Base-by-base conservation (phyloP, 2,888 invertebrate genomes). In the Eurytoma californica region DNA sequence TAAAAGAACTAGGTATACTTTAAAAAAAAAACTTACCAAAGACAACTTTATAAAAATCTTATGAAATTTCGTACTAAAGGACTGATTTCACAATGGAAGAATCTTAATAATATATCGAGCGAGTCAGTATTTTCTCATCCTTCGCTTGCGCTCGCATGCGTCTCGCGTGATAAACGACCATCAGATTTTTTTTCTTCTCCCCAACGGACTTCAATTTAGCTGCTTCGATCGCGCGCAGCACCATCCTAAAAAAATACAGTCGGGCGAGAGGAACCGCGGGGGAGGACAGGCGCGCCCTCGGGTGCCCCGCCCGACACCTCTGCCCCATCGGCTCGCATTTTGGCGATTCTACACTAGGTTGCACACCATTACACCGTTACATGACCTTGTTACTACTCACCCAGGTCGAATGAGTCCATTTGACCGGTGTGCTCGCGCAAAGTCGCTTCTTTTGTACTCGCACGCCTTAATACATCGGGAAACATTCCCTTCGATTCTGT, bases 341-440 rank as follows among this genome's bases (percentile, higher is more conserved):
- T 49, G 49, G 47, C 65, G 49, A 66, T 47, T 66, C 47, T 49
- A 66, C 49, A 49, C 49, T 24, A 58, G 16, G 58, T 16, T 24
- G 24, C 20, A 18, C n/a, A 28, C 4, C 18, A 16, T 16, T 55
- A 16, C 16, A 61, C 60, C 51, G 72, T 63, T 63, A 63, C 7
- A 28, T 63, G 53, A 61, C 24, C 72, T 72, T 72, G 53, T 72
- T 72, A 51, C 63, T 55, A 72, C 63, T 72, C 63, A 72, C 14
- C 9, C 57, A 58, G 28, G 12, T 13, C 58, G 39, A 39, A 30
- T 24, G 49, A 18, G 14, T 24, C 57, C 55, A 65, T 39, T 66
- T 57, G 20, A 16, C 47, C n/a, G 65, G 39, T 61, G 61, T 9
- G n/a, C 16, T n/a, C 63, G 30, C 30, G 63, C 30, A 28, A 61